Base-by-base conservation (phyloP, 1,140 invertebrate genomes). In the Lysiphlebus fabarum region DNA sequence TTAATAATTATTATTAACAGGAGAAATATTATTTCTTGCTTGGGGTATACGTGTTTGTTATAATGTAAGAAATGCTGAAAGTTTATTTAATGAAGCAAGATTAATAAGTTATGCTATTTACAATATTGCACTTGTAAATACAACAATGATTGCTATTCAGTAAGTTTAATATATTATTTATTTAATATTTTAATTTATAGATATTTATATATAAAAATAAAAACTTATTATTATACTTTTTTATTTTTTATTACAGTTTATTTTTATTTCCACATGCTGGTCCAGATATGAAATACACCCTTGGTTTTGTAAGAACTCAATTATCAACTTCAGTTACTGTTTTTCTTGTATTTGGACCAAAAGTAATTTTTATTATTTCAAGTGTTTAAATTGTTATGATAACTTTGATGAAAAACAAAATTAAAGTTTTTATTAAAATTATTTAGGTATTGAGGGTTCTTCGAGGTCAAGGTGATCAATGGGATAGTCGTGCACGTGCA, bases 51-150 rank as follows among this genome's bases (percentile, higher is more conserved):
- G 89, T 54, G 90, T 96, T 6, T 96, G 93, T 73, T 92, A 93
- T 74, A 90, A 91, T 60, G 92, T 95, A 0, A 81, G 93, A 42
- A 93, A 95, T 73, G 93, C 93, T 0, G 92, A 95, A 72, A 93
- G 91, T 51, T 82, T 94, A 10, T 95, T 93, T 79, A 95, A 95
- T 76, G 94, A 96, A 79, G 93, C 93, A 6, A 83, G 90, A 69
- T 84, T 93, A 58, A 96, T 96, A 65, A 93, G 90, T 43, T 94
- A 92, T 78, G 91, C 93, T 7, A 94, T 95, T 56, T 96, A 96
- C 79, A 96, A 95, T 75, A 96, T 95, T 64, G 91, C 93, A 55
- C 83, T 91, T 49, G 90, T 95, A 61, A 96, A 96, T 74, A 92
- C 89, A 42, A 83, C 91, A 34, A 93, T 95, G 89, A 87, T 94